Evolutionary conservation across 2,888 invertebrate genomes (phyloP).

Genomic region (Pristionchus mayeri): DNA sequence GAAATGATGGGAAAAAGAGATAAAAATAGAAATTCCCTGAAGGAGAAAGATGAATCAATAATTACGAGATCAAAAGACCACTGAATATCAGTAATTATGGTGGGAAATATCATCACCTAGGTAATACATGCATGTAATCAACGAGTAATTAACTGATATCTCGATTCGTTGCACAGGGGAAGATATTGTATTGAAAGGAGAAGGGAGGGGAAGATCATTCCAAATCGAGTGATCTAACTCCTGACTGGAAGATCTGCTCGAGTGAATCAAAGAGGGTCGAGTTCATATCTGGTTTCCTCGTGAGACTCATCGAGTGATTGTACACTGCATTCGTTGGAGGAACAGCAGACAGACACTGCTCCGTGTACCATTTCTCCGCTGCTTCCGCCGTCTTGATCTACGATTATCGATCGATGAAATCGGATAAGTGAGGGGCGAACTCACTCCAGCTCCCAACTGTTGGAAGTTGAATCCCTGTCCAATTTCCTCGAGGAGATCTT

Average conservation of each 20-base stretch:
- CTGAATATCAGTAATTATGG: neutral
- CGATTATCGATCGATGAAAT: neutral
- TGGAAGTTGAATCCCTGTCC: neutral
- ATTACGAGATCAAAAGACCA: neutral
- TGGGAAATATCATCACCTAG: neutral
- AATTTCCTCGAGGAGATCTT: conserved; percentile 33
- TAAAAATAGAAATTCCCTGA: neutral
- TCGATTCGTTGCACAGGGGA: neutral
- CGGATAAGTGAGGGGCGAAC: neutral
- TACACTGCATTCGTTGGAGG: conserved; percentile 25
- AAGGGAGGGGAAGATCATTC: neutral
- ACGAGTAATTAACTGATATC: neutral
- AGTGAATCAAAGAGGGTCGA: conserved; percentile 18
- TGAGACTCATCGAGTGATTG: conserved; percentile 15
- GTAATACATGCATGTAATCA: too few species aligned
- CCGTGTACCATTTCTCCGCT: conserved; percentile 44
- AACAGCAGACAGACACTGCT: neutral
- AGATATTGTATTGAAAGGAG: neutral
- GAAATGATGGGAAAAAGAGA: neutral
- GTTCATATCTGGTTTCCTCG: conserved; percentile 44
- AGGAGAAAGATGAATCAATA: neutral
- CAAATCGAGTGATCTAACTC: neutral
- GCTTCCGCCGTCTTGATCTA: conserved; percentile 1
- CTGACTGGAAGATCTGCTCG: neutral
- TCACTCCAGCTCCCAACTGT: neutral